Percentiles rank a stretch among this genome's conserved stretches.
Conservation (phyloP, 2,888 invertebrate species). For the Athripsodes cinereus region DNA sequence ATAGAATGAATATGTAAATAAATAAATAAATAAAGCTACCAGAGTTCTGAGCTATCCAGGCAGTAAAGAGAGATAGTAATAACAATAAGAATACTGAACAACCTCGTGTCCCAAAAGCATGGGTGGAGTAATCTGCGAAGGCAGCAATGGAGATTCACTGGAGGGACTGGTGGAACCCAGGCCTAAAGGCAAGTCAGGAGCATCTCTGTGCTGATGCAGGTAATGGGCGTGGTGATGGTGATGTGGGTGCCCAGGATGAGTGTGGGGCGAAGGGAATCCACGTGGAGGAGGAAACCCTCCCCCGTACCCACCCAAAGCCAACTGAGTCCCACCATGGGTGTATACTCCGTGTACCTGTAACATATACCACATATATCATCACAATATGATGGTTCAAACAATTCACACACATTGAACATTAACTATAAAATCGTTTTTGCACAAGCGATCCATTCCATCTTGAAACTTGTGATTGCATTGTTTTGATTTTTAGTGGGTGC, state of each 20-base stretch:
- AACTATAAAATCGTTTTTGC: no score
- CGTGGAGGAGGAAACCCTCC: constrained; percentile 32
- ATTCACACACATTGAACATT: no score
- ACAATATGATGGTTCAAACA: no score
- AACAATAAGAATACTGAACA: background rate
- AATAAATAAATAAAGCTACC: no score
- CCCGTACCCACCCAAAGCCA: constrained; percentile 27
- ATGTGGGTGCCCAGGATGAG: constrained; percentile 32
- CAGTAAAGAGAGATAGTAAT: background rate
- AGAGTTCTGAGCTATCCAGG: no score
- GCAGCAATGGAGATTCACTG: constrained; percentile 21
- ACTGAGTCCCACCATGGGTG: constrained; percentile 39
- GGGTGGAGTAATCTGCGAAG: constrained; percentile 19
- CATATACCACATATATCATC: no score
- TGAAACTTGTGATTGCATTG: no score
- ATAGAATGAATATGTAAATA: no score
- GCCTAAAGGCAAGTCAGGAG: constrained; percentile 19
- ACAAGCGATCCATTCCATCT: no score
- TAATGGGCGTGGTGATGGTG: constrained; percentile 6
- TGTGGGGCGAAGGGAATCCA: constrained; percentile 32
- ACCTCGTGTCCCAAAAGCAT: constrained; percentile 23
- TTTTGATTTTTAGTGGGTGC: no score
- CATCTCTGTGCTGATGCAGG: constrained; percentile 10
- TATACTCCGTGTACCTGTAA: constrained; percentile 38
- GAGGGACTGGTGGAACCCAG: constrained; percentile 12